phyloP scores from a whole-genome alignment of 1,140 invertebrate species.

The Atta texana region DNA sequence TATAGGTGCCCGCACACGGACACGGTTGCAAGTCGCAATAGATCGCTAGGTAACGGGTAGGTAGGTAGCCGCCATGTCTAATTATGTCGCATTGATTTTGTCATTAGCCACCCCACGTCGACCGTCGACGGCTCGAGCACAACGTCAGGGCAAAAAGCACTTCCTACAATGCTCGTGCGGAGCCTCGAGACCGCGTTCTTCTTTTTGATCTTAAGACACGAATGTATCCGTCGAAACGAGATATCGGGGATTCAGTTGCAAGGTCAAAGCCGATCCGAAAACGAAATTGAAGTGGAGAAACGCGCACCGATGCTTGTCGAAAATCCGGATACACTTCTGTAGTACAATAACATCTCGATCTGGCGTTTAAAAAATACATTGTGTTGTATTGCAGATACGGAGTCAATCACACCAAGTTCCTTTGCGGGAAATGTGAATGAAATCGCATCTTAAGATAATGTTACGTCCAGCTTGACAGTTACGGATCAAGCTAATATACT shows the following conservation, averaged over 20 bases:
- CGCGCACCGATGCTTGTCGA: neutral
- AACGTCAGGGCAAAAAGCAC: conserved; percentile 78
- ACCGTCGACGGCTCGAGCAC: conserved; percentile 73
- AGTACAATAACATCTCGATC: neutral
- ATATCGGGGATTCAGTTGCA: neutral
- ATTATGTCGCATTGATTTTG: conserved; percentile 87
- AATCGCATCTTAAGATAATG: neutral
- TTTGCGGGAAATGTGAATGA: conserved; percentile 4
- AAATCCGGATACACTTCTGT: neutral
- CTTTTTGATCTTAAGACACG: conserved; percentile 37
- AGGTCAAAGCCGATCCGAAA: neutral
- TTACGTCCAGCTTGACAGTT: neutral
- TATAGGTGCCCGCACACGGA: conserved; percentile 35
- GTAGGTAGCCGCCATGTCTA: conserved; percentile 85
- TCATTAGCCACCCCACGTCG: conserved; percentile 84
- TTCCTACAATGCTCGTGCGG: conserved; percentile 71
- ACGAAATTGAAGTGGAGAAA: neutral
- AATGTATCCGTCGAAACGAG: neutral
- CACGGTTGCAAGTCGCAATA: conserved; percentile 39
- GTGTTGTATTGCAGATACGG: neutral
- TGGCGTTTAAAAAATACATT: neutral
- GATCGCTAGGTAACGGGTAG: conserved; percentile 72
- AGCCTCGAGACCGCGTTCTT: conserved; percentile 67
- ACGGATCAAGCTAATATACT: too few relatives aligned
- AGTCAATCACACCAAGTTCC: neutral